Percentiles rank a stretch among this genome's conserved stretches.
Conservation (phyloP, 2,113 vertebrate genomes). For the Gallinago jamesoni region DNA sequence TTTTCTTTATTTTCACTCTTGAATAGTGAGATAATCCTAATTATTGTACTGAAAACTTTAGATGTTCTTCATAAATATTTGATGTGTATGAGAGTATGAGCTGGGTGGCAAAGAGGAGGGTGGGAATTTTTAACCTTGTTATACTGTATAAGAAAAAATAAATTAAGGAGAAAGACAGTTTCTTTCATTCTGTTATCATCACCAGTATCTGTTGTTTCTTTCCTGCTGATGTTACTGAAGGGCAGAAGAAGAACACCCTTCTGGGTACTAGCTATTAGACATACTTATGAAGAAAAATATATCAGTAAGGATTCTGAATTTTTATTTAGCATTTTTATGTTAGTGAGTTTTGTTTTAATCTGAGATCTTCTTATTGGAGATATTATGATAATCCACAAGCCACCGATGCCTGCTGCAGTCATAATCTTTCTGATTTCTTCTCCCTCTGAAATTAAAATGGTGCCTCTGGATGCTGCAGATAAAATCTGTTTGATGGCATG, state of each 20-base stretch:
- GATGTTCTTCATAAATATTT: background rate
- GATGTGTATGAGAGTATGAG: background rate
- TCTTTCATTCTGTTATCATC: background rate
- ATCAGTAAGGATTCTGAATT: background rate
- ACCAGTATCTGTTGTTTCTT: background rate
- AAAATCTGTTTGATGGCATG: constrained; percentile 35
- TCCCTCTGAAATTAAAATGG: constrained; percentile 55
- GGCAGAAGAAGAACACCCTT: background rate
- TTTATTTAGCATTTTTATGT: background rate
- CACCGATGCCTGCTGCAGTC: background rate
- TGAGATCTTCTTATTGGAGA: constrained; percentile 27
- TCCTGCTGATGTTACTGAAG: background rate
- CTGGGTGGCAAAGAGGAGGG: background rate
- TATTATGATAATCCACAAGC: constrained; percentile 26
- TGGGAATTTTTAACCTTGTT: background rate
- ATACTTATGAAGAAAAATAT: background rate
- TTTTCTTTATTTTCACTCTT: constrained; percentile 9
- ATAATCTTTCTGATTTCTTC: constrained; percentile 3
- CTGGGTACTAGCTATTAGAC: background rate
- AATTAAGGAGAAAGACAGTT: background rate
- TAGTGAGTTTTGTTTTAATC: background rate
- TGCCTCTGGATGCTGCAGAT: constrained; percentile 21
- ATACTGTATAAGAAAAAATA: background rate
- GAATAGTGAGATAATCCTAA: background rate
- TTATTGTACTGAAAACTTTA: background rate